A percentile compares a stretch with the other conserved stretches of the same genome.
phyloP scores from a whole-genome alignment of 2,797 vertebrate genomes.

The Sebastolobus alascanus region DNA sequence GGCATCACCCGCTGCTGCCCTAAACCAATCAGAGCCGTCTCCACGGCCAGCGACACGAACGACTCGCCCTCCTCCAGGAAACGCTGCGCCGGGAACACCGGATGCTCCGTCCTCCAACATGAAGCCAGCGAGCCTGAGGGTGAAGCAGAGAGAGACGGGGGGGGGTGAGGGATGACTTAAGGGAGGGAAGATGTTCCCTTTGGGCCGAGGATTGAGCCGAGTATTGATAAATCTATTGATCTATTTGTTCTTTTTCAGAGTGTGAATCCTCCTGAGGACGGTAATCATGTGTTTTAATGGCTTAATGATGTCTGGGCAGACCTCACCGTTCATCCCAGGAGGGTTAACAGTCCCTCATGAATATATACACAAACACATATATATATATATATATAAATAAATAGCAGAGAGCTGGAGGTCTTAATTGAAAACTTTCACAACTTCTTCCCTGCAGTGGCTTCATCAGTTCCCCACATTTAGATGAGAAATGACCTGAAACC shows the following conservation, averaged over 20 bases:
- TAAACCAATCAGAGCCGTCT: conserved; percentile 92
- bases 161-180: conserved; percentile 21
- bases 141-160: neutral
- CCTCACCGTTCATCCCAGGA: conserved; percentile 64
- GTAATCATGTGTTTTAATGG: conserved; percentile 77
- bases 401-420: neutral
- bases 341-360: conserved; percentile 52
- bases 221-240: conserved; percentile 74
- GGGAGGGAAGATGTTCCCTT: conserved; percentile 36
- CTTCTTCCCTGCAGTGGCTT: neutral
- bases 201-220: conserved; percentile 14
- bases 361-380: neutral
- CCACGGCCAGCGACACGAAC: conserved; percentile 91
- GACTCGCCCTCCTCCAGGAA: conserved; percentile 94
- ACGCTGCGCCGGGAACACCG: conserved; percentile 85
- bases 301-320: conserved; percentile 80
- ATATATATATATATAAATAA: neutral
- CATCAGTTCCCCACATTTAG: neutral
- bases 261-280: conserved; percentile 62
- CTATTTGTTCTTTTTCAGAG: conserved; percentile 57
- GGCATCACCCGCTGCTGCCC: conserved; percentile 97
- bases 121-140: conserved; percentile 72
- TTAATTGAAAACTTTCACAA: conserved; percentile 62
- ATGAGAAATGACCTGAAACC: neutral
- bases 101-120: conserved; percentile 87